Conservation (phyloP, 2,797 vertebrate genomes). For the Acrossocheilus fasciatus region DNA sequence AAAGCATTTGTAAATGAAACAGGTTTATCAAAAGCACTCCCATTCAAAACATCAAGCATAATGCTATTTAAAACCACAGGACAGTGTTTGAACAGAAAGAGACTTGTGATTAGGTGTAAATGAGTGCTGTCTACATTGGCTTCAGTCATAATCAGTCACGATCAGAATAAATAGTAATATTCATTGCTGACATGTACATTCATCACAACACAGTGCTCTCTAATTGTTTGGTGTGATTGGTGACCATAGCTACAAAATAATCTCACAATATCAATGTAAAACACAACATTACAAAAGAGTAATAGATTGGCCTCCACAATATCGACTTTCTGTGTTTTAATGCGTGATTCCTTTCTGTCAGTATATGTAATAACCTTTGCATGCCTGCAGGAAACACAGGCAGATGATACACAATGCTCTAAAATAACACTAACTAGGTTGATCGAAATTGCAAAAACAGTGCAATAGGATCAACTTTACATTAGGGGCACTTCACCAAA, state of each 20-base stretch:
- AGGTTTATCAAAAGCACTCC: slow-evolving; percentile 45
- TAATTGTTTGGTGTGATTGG: slow-evolving; percentile 73
- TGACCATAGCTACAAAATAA: slow-evolving; percentile 70
- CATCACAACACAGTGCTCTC: slow-evolving; percentile 65
- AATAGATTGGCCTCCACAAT: slow-evolving; percentile 24
- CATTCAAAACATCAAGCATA: slow-evolving; percentile 41
- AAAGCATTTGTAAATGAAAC: slow-evolving; percentile 35
- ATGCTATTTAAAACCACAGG: slow-evolving; percentile 33
- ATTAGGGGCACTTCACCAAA: background rate
- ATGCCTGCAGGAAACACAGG: slow-evolving; percentile 25
- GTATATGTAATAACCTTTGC: slow-evolving; percentile 5
- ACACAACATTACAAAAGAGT: slow-evolving; percentile 72
- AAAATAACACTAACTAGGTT: background rate
- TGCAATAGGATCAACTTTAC: slow-evolving; percentile 12
- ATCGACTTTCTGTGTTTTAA: background rate
- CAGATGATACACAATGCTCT: background rate
- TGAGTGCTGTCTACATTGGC: slow-evolving; percentile 16
- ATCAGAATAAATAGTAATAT: slow-evolving; percentile 47
- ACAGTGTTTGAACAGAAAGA: slow-evolving; percentile 42
- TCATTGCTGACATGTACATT: slow-evolving; percentile 54
- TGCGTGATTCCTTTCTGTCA: slow-evolving; percentile 11
- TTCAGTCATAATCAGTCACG: slow-evolving; percentile 40
- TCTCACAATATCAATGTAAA: slow-evolving; percentile 74
- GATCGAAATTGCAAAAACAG: background rate
- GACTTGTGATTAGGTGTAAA: slow-evolving; percentile 32